phyloP scores from a whole-genome alignment of 2,113 vertebrate species.

The Lucifuga dentata region DNA sequence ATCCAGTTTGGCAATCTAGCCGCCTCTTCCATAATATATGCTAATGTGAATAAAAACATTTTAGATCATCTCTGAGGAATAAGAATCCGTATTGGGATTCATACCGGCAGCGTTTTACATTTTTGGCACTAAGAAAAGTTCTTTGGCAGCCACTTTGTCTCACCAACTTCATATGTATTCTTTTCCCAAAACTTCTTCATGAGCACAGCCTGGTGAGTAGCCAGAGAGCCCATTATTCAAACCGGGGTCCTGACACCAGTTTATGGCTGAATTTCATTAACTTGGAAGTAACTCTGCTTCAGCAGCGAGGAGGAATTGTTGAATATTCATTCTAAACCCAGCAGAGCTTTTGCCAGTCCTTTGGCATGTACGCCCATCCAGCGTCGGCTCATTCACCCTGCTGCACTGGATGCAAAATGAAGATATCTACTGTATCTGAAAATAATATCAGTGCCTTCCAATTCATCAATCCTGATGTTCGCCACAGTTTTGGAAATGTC shows the following conservation, averaged over 20 bases:
- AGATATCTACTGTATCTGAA: no score
- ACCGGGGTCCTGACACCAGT: slow-evolving; percentile 64
- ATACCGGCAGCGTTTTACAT: slow-evolving; percentile 29
- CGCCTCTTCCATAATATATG: slow-evolving; percentile 74
- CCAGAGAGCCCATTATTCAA: slow-evolving; percentile 64
- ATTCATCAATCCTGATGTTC: no score
- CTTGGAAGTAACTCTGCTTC: slow-evolving; percentile 38
- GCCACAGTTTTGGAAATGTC: no score
- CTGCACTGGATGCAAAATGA: neutral
- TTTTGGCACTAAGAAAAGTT: slow-evolving; percentile 60
- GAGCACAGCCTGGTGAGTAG: slow-evolving; percentile 41
- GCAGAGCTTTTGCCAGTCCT: slow-evolving; percentile 13
- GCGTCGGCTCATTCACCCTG: slow-evolving; percentile 6
- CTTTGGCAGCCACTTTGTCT: slow-evolving; percentile 41
- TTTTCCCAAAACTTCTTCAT: slow-evolving; percentile 48
- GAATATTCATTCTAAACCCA: slow-evolving; percentile 21
- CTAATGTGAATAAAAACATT: slow-evolving; percentile 77
- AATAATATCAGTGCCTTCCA: no score
- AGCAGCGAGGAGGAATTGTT: slow-evolving; percentile 22
- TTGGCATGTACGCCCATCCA: slow-evolving; percentile 26
- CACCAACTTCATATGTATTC: slow-evolving; percentile 25
- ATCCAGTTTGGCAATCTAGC: slow-evolving; percentile 70
- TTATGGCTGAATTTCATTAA: slow-evolving; percentile 57
- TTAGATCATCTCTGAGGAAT: slow-evolving; percentile 75
- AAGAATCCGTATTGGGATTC: slow-evolving; percentile 59